Percentiles rank a stretch among this genome's conserved stretches.
Conservation (phyloP, 37 sponge, comb jelly and placozoan genomes). For the Aplysina aerophoba region DNA sequence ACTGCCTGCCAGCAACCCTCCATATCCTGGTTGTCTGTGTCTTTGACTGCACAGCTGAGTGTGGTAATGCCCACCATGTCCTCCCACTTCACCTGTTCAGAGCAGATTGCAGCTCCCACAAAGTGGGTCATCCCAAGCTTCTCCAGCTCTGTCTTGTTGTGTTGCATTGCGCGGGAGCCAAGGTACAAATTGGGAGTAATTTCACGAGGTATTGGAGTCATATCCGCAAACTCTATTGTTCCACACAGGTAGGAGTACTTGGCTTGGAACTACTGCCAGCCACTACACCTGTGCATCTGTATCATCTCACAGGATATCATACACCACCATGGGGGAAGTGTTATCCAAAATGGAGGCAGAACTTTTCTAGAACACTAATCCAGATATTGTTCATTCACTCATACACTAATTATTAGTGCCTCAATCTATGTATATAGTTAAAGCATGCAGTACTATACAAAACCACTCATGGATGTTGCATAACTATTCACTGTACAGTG, state of each 20-base stretch:
- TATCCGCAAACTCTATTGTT: slow-evolving; percentile 30
- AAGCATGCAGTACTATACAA: too few relatives aligned
- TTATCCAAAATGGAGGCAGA: slow-evolving; percentile 67
- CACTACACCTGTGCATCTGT: slow-evolving; percentile 44
- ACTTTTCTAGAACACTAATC: too few relatives aligned
- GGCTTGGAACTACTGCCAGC: slow-evolving; percentile 48
- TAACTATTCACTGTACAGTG: too few relatives aligned
- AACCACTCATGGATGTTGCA: too few relatives aligned
- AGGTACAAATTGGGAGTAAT: slow-evolving; percentile 54
- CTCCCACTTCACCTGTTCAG: slow-evolving; percentile 45
- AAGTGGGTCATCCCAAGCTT: slow-evolving; percentile 70
- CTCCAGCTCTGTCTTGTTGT: slow-evolving; percentile 10
- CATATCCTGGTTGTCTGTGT: slow-evolving; percentile 50
- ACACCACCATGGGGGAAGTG: slow-evolving; percentile 68
- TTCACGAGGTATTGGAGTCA: slow-evolving; percentile 71
- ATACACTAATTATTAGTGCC: too few relatives aligned
- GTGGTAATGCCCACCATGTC: slow-evolving; percentile 39
- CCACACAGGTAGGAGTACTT: slow-evolving; percentile 71
- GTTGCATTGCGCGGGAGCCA: slow-evolving; percentile 57
- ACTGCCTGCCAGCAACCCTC: slow-evolving; percentile 54
- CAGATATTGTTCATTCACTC: too few relatives aligned
- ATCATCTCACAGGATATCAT: slow-evolving; percentile 44
- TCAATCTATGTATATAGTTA: too few relatives aligned
- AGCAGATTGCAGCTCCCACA: slow-evolving; percentile 39
- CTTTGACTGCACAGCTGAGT: slow-evolving; percentile 52